Evolutionary conservation across 1,140 invertebrate species (phyloP).

Genomic region (Ceratoteleas bidentatus): DNA sequence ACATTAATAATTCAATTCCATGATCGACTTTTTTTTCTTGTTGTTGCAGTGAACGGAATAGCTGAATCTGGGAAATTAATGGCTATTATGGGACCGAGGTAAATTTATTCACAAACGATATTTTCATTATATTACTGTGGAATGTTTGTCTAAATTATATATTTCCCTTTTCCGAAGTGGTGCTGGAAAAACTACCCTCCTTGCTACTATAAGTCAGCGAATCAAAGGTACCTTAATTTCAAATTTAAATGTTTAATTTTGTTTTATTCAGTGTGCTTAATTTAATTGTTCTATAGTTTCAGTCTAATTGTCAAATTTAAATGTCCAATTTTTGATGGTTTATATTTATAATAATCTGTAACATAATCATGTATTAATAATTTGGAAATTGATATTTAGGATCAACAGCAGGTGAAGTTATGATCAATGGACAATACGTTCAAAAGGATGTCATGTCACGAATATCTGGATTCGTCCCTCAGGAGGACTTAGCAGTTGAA

Average conservation of each 20-base stretch:
- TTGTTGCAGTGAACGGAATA: conserved; percentile 75
- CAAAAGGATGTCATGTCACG: conserved; percentile 84
- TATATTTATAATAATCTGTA: too few relatives aligned
- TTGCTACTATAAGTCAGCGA: conserved; percentile 83
- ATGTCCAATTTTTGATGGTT: too few relatives aligned
- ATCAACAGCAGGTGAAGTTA: conserved; percentile 84
- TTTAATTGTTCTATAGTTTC: too few relatives aligned
- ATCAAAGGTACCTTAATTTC: too few relatives aligned
- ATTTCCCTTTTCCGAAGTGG: conserved; percentile 84
- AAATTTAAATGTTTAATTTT: too few relatives aligned
- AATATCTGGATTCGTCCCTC: conserved; percentile 88
- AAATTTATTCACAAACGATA: conserved; percentile 24
- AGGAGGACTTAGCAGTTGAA: conserved; percentile 86
- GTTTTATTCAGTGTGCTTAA: too few relatives aligned
- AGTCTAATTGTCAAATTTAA: too few relatives aligned
- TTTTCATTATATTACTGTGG: not conserved
- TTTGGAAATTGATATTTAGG: too few relatives aligned
- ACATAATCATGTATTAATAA: too few relatives aligned
- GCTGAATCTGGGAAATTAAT: conserved; percentile 75
- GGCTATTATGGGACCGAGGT: conserved; percentile 81
- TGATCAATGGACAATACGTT: conserved; percentile 85
- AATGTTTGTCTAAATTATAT: too few relatives aligned
- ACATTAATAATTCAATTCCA: too few relatives aligned
- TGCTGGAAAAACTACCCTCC: conserved; percentile 87
- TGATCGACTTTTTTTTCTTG: not conserved